Evolutionary conservation across 1,140 invertebrate genomes (phyloP), one percentile per base, ranked within the genome.

Genomic region (Leguminivora glycinivorella): DNA sequence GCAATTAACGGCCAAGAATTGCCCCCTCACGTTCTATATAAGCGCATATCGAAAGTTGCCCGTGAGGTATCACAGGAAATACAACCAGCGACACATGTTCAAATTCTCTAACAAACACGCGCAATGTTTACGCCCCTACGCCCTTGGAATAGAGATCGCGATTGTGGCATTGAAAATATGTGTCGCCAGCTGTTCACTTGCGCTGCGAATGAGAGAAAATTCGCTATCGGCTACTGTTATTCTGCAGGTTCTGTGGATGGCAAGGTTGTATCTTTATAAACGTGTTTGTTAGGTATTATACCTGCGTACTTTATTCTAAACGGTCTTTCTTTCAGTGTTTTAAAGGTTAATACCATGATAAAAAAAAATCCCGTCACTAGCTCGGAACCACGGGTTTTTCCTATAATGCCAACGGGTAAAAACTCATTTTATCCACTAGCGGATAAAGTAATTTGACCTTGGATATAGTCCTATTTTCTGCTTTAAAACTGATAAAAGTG

Each of bases 141-240:
- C 47, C 47, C 17, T 52, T 52, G 47, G 10, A 52, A 52, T 52
- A 52, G 47, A 52, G 47, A 52, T 52, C 19, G 7, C 10, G n/a
- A 52, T 52, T 52, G 19, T 52, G 47, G 47, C 47, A 52, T 52
- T 22, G 19, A 52, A 52, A 52, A 52, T 52, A 22, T 22, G 47
- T 52, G 47, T 52, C 19, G 19, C 19, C 47, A 9, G 6, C 19
- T 52, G 47, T 22, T 22, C 47, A 52, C 47, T 52, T 22, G 47
- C 47, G 19, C 19, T 52, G 17, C 47, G 47, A 19, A 52, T 52
- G 47, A n/a, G 47, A 52, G 47, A 52, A 52, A 52, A 52, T 52
- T 52, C 47, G 47, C 47, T 52, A 52, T 52, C 47, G 47, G 47
- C 47, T 52, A 52, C 47, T 52, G 47, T 17, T 52, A 52, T 52